phyloP scores from a whole-genome alignment of 2,797 vertebrate genomes.

The Dipus sagitta region DNA sequence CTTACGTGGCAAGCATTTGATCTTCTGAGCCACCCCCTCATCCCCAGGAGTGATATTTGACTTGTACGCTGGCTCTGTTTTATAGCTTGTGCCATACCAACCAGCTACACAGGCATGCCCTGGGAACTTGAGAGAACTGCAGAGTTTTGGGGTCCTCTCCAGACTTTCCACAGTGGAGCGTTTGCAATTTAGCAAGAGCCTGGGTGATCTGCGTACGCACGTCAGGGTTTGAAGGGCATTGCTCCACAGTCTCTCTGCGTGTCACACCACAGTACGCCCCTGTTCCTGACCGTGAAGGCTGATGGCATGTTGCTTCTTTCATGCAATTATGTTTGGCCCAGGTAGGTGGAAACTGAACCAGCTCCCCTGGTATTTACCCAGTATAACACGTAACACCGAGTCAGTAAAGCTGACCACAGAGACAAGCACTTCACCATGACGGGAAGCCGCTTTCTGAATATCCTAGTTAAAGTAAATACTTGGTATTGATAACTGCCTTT shows the following conservation, averaged over 20 bases:
- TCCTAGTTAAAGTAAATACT: conserved; percentile 77
- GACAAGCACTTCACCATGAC: conserved; percentile 50
- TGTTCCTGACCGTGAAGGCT: not conserved
- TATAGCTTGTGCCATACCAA: not conserved
- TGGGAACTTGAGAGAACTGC: not conserved
- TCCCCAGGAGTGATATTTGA: not conserved
- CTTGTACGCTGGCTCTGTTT: not conserved
- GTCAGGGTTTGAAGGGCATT: not conserved
- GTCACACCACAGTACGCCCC: not conserved
- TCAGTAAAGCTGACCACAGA: conserved; percentile 80
- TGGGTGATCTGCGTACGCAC: no score
- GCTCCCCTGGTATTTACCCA: conserved; percentile 38
- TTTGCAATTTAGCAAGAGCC: not conserved
- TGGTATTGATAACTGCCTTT: conserved; percentile 69
- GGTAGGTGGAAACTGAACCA: not conserved
- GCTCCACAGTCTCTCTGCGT: not conserved
- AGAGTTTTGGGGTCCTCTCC: not conserved
- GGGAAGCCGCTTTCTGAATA: conserved; percentile 77
- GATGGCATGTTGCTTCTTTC: not conserved
- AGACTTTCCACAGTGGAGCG: no score
- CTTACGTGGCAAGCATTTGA: no score
- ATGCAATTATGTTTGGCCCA: not conserved
- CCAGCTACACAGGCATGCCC: not conserved
- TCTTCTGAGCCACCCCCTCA: no score
- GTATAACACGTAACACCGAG: conserved; percentile 69